These are phyloP conservation scores for Spinus pinus DNA, from an alignment of 2,797 vertebrate genomes.

Conservation along the genomic window DNA sequence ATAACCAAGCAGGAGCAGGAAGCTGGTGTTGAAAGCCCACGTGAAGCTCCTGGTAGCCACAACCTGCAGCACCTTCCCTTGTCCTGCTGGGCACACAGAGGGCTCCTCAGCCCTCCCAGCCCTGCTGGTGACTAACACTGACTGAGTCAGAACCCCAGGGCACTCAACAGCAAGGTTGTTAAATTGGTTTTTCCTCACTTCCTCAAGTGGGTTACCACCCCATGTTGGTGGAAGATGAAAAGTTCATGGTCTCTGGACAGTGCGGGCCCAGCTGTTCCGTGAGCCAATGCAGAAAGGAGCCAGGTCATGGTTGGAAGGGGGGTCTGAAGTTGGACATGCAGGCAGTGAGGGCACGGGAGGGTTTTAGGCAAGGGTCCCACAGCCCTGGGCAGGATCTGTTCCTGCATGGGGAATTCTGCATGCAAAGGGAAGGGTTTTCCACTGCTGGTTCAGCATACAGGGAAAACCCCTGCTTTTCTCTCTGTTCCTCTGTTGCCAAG, in stretches of 20 bases:
- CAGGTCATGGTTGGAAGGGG: rapidly evolving
- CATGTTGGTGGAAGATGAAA: background rate
- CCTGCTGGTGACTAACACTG: background rate
- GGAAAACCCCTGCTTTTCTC: background rate
- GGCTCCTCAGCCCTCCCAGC: background rate
- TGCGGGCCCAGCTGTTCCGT: background rate
- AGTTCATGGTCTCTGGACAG: background rate
- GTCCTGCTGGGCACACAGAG: background rate
- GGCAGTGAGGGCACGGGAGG: background rate
- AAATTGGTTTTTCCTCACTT: background rate
- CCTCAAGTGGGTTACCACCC: background rate
- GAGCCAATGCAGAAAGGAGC: background rate
- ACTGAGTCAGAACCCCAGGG: background rate
- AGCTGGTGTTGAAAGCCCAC: background rate
- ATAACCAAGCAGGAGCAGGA: background rate
- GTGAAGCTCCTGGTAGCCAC: background rate
- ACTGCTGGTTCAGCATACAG: rapidly evolving
- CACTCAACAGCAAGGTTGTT: rapidly evolving
- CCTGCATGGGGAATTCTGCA: background rate
- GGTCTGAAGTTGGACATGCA: background rate
- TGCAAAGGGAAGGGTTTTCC: background rate
- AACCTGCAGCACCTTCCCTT: background rate
- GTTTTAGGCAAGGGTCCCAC: background rate
- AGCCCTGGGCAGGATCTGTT: background rate
- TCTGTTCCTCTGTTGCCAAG: background rate